Conservation (phyloP, 2,797 vertebrate genomes). For the Falco peregrinus region DNA sequence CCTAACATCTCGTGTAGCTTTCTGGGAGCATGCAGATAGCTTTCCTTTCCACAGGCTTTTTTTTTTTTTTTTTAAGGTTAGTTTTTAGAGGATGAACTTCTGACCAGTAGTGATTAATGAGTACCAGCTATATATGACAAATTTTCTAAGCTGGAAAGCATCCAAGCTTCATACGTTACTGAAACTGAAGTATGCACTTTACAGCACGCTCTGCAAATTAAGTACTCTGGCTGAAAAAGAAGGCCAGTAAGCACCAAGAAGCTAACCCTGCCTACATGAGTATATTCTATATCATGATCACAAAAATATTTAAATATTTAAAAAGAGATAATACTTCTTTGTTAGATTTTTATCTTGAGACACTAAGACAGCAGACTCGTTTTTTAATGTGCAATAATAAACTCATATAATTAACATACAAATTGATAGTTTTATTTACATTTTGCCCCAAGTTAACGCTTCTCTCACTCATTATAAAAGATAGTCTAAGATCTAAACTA, state of each 20-base stretch:
- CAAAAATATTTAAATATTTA: not conserved
- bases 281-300: not conserved
- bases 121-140: not conserved
- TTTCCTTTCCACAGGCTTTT: not conserved
- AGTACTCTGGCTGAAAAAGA: not conserved
- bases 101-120: not conserved
- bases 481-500: not conserved
- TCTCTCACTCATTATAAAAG: not conserved
- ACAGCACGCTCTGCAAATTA: not conserved
- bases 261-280: not conserved
- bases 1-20: not conserved
- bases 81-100: not conserved
- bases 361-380: not conserved
- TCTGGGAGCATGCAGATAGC: not conserved
- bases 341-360: not conserved
- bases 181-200: not conserved
- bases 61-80: not conserved
- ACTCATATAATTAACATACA: not conserved
- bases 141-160: not conserved
- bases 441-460: not conserved
- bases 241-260: not conserved
- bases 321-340: not conserved
- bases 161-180: not conserved
- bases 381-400: not conserved
- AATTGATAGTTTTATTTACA: not conserved